Evolutionary conservation across 2,113 vertebrate genomes (phyloP).

Genomic region (Sturnira hondurensis): DNA sequence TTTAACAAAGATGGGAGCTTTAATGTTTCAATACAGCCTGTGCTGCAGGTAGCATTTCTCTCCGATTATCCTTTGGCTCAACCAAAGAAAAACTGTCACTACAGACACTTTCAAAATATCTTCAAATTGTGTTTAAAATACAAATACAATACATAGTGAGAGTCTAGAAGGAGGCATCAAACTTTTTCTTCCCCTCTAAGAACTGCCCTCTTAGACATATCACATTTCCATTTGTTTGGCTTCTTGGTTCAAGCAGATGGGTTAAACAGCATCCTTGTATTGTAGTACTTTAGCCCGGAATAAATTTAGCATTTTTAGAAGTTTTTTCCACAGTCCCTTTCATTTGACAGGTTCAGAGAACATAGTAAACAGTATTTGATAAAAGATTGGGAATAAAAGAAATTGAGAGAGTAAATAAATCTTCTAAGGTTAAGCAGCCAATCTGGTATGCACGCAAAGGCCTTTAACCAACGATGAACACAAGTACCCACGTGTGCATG

Average conservation of each 20-base stretch:
- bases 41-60: not conserved
- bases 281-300: not conserved
- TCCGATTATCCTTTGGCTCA: not conserved
- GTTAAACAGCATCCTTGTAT: not conserved
- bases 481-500: not conserved
- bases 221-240: conserved; percentile 33
- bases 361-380: conserved; percentile 18
- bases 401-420: conserved; percentile 25
- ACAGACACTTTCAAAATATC: conserved; percentile 43
- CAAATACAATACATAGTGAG: not conserved
- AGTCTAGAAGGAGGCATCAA: not conserved
- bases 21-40: not conserved
- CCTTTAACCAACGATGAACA: not conserved
- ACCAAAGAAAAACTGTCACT: conserved; percentile 3
- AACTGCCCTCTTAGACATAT: conserved; percentile 37
- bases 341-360: conserved; percentile 20
- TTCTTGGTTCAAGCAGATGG: conserved; percentile 27
- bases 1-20: not conserved
- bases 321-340: not conserved
- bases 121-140: conserved; percentile 49
- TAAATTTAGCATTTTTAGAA: conserved; percentile 44
- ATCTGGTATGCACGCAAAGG: not conserved
- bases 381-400: conserved; percentile 16
- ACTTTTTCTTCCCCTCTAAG: not conserved
- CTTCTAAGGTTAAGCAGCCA: not conserved